These are phyloP conservation scores for Acanthococcus lagerstroemiae DNA, from an alignment of 2,888 invertebrate species.

Conservation along the genomic window DNA sequence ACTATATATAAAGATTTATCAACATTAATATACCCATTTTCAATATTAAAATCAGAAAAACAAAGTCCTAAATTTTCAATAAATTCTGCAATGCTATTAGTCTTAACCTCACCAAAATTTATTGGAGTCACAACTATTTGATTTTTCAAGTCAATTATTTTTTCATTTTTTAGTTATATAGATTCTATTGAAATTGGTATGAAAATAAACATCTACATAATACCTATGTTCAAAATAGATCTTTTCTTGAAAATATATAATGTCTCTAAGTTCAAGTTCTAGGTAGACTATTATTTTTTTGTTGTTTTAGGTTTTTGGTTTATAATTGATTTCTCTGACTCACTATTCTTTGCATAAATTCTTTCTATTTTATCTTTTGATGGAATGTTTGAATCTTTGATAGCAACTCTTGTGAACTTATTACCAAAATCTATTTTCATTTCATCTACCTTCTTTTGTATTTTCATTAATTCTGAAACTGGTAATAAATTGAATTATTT, in stretches of 20 bases:
- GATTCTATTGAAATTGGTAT: background rate
- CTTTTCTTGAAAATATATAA: background rate
- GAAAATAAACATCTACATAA: background rate
- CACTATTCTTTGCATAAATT: no score
- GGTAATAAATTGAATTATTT: constrained; percentile 5
- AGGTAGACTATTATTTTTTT: background rate
- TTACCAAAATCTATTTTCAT: no score
- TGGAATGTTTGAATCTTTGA: no score
- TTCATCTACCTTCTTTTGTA: no score
- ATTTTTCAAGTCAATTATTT: background rate
- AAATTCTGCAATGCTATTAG: background rate
- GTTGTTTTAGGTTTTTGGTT: background rate
- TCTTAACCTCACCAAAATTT: background rate
- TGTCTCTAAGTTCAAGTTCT: background rate
- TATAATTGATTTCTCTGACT: constrained; percentile 2
- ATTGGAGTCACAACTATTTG: background rate
- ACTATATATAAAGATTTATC: background rate
- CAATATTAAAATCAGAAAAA: no score
- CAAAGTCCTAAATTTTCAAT: background rate
- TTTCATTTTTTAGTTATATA: background rate
- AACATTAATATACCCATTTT: background rate
- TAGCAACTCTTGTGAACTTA: no score
- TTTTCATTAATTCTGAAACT: no score
- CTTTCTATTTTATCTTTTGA: no score
- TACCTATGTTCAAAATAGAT: background rate